Conservation (phyloP, 1,140 invertebrate species). For the Drosophila elegans region DNA sequence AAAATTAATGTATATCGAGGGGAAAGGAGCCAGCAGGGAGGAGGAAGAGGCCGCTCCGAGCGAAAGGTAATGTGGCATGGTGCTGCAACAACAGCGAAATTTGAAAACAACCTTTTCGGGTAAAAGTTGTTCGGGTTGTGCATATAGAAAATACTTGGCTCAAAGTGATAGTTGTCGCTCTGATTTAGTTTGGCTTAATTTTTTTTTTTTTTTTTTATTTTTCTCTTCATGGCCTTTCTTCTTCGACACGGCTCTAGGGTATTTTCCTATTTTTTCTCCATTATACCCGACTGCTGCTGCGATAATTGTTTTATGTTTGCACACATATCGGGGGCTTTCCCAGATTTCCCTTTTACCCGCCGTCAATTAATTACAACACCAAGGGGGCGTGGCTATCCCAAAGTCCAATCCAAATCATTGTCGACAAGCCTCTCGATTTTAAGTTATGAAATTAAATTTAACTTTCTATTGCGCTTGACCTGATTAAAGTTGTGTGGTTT, state of each 20-base stretch:
- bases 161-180: conserved; percentile 65
- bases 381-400: conserved; percentile 41
- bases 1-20: conserved; percentile 59
- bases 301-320: conserved; percentile 49
- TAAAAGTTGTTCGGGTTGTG: conserved; percentile 59
- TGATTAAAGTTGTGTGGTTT: conserved; percentile 7
- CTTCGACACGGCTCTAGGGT: conserved; percentile 36
- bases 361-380: conserved; percentile 66
- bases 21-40: conserved; percentile 4
- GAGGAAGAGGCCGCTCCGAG: conserved; percentile 31
- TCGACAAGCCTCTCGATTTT: conserved; percentile 12
- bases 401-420: conserved; percentile 36
- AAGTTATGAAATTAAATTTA: conserved; percentile 33
- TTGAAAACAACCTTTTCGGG: conserved; percentile 64
- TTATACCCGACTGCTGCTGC: conserved; percentile 19
- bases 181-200: conserved; percentile 49
- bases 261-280: conserved; percentile 18
- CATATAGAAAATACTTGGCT: conserved; percentile 57
- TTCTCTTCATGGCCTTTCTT: conserved; percentile 36
- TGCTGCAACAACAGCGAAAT: conserved; percentile 31
- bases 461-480: conserved; percentile 32
- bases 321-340: conserved; percentile 37
- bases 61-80: conserved; percentile 53
- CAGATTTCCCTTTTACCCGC: conserved; percentile 50
- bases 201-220: conserved; percentile 7